These are phyloP conservation scores for Lasioglossum pauxillum DNA, from an alignment of 2,888 invertebrate species.

Conservation along the genomic window DNA sequence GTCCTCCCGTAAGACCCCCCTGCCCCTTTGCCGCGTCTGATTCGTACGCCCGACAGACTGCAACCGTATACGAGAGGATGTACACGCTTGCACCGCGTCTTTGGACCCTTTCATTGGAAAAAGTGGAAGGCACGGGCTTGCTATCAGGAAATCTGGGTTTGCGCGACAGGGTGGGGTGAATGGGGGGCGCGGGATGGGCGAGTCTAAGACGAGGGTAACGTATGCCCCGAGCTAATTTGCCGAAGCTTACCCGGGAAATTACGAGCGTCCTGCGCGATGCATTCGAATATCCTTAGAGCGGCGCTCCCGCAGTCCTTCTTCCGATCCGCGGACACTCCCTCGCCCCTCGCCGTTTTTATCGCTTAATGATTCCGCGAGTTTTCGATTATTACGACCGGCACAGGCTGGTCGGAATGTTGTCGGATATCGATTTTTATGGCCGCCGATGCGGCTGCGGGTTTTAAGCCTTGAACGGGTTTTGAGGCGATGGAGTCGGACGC, in stretches of 20 bases:
- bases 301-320: neutral
- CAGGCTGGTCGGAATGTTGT: neutral
- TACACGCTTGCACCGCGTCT: conserved; percentile 46
- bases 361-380: neutral
- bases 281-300: conserved; percentile 72
- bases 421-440: neutral
- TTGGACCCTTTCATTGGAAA: conserved; percentile 26
- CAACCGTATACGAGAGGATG: conserved; percentile 32
- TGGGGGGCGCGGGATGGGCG: conserved; percentile 43
- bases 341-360: neutral
- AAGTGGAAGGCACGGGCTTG: conserved; percentile 29
- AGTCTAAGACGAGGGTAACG: conserved; percentile 77
- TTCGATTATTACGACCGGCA: neutral
- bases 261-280: conserved; percentile 78
- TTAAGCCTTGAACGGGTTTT: neutral
- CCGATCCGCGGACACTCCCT: neutral
- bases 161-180: conserved; percentile 22
- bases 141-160: conserved; percentile 54
- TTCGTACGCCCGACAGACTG: conserved; percentile 10
- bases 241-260: conserved; percentile 81
- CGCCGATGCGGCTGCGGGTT: neutral
- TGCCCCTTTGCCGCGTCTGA: conserved; percentile 32
- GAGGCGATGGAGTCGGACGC: neutral
- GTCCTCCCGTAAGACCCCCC: no score
- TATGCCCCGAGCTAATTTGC: conserved; percentile 82